Conservation (phyloP, 2,797 vertebrate species). For the Margarornis squamiger region DNA sequence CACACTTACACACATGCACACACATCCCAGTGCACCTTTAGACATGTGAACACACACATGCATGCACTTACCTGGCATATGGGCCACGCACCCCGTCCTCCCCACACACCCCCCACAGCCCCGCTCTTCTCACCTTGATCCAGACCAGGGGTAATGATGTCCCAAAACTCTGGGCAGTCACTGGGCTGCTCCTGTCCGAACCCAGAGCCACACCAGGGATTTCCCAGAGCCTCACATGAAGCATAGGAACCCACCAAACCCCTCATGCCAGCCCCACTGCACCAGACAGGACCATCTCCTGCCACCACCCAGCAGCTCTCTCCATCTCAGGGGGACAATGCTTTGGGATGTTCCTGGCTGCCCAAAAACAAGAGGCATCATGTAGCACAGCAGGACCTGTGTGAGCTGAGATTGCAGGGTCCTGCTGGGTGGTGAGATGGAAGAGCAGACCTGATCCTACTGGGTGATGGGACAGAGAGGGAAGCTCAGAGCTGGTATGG, state of each 20-base stretch:
- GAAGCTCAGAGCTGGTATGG: fast-evolving
- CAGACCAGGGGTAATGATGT: too few species aligned
- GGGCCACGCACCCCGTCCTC: background rate
- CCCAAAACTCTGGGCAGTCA: background rate
- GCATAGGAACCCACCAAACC: fast-evolving
- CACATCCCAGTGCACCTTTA: background rate
- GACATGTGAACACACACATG: fast-evolving
- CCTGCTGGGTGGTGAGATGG: background rate
- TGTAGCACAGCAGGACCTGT: background rate
- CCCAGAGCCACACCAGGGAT: background rate
- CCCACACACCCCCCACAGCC: fast-evolving
- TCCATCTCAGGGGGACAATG: background rate
- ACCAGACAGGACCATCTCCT: background rate
- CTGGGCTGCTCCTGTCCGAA: background rate
- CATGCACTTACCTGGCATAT: fast-evolving
- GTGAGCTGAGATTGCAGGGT: background rate
- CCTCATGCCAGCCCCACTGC: fast-evolving
- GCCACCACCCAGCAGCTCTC: background rate
- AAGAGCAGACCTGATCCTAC: background rate
- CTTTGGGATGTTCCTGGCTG: background rate
- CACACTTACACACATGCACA: too few species aligned
- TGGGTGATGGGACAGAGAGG: background rate
- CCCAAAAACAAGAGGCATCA: background rate
- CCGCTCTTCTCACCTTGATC: background rate
- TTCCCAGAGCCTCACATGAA: background rate